These are phyloP conservation scores for Ericerus pela DNA, from an alignment of 1,140 invertebrate species.

Conservation along the genomic window DNA sequence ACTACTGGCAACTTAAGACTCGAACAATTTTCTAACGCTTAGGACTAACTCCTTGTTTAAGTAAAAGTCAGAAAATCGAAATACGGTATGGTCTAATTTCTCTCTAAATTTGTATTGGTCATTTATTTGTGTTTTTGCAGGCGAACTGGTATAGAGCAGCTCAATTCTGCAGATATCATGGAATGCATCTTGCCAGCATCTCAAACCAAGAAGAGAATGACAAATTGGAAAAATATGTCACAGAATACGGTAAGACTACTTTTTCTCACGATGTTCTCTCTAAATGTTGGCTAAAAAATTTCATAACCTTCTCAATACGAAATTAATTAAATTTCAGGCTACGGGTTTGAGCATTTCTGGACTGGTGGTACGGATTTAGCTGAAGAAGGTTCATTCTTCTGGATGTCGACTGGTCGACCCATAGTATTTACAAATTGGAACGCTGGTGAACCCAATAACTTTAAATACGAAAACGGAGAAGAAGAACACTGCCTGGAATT, in stretches of 20 bases:
- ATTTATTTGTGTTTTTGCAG: conserved; percentile 36
- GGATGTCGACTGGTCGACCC: conserved; percentile 77
- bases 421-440: conserved; percentile 86
- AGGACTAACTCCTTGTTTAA: neutral
- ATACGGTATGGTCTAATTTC: neutral
- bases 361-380: conserved; percentile 79
- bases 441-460: conserved; percentile 78
- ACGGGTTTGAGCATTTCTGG: conserved; percentile 83
- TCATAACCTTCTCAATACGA: neutral
- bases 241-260: conserved; percentile 50
- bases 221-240: conserved; percentile 65
- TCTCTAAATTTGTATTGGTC: neutral
- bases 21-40: neutral
- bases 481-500: conserved; percentile 80
- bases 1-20: neutral
- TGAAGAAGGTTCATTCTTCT: conserved; percentile 77
- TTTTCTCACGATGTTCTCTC: neutral
- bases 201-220: conserved; percentile 77
- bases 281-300: neutral
- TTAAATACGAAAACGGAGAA: conserved; percentile 81
- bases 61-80: neutral
- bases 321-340: conserved; percentile 38
- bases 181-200: conserved; percentile 78
- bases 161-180: conserved; percentile 81
- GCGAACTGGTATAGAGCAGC: conserved; percentile 82